Evolutionary conservation across 2,888 invertebrate species (phyloP).

Genomic region (Drosophila anceps): DNA sequence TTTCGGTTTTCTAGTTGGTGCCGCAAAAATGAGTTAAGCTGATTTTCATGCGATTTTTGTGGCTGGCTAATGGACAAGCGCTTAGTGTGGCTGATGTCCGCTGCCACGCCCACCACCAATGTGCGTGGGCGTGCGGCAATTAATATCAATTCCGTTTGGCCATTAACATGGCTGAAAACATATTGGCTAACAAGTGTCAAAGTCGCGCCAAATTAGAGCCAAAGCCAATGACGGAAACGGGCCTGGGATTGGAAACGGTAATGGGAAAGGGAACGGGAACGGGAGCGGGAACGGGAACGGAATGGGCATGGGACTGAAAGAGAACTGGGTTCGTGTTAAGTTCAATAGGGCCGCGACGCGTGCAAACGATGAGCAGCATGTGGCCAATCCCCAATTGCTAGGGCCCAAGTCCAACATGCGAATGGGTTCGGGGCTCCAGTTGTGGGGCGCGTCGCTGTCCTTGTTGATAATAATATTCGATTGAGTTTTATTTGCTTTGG

Average conservation of each 20-base stretch:
- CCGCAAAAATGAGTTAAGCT: conserved; percentile 71
- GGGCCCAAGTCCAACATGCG: conserved; percentile 27
- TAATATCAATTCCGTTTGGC: conserved; percentile 78
- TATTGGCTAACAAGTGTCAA: conserved; percentile 81
- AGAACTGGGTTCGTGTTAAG: conserved; percentile 10
- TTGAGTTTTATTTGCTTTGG: conserved; percentile 79
- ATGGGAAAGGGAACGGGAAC: conserved; percentile 22
- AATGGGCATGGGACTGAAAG: conserved; percentile 6
- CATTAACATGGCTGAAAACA: conserved; percentile 78
- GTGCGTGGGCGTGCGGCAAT: conserved; percentile 60
- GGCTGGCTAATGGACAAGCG: conserved; percentile 49
- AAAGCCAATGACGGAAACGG: conserved; percentile 58
- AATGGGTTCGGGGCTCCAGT: conserved; percentile 52
- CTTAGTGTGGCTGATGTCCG: conserved; percentile 33
- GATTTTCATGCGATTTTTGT: conserved; percentile 65
- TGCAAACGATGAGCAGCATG: conserved; percentile 69
- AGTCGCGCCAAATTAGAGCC: conserved; percentile 80
- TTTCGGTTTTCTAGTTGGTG: conserved; percentile 23
- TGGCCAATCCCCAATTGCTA: conserved; percentile 69
- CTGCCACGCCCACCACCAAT: conserved; percentile 59
- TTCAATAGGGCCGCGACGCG: conserved; percentile 53
- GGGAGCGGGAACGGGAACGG: background rate
- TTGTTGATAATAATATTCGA: conserved; percentile 80
- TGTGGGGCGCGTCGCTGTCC: conserved; percentile 64
- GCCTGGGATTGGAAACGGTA: conserved; percentile 28